Evolutionary conservation across 1,140 invertebrate species (phyloP).

Genomic region (Whitmania pigra): DNA sequence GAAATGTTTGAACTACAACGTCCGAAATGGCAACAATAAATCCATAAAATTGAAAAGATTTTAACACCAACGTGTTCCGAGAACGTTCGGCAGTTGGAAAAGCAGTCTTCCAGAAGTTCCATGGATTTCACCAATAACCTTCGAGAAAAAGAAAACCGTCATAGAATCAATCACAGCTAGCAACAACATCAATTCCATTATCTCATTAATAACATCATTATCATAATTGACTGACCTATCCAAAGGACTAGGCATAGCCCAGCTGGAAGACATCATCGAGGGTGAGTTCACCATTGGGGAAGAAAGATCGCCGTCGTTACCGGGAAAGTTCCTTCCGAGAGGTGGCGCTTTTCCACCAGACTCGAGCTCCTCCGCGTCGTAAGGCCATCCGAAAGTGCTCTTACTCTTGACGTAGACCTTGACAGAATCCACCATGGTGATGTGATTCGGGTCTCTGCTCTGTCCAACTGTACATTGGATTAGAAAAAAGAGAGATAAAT

Average conservation of each 20-base stretch:
- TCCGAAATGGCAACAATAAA: too few species aligned
- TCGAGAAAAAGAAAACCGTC: constrained; percentile 26
- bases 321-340: background rate
- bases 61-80: background rate
- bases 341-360: background rate
- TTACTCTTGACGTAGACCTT: constrained; percentile 88
- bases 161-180: background rate
- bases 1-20: too few species aligned
- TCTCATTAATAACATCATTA: constrained; percentile 6
- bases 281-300: background rate
- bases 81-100: constrained; percentile 37
- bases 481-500: background rate
- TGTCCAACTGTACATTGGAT: constrained; percentile 55
- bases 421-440: constrained; percentile 83
- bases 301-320: background rate
- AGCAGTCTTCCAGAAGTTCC: constrained; percentile 61
- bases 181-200: constrained; percentile 5
- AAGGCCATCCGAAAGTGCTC: constrained; percentile 89
- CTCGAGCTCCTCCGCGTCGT: constrained; percentile 73
- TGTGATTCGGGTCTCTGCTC: constrained; percentile 67
- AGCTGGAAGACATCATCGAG: too few species aligned
- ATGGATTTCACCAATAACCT: constrained; percentile 59
- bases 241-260: background rate
- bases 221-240: constrained; percentile 9
- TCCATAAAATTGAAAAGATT: too few species aligned